phyloP scores from a whole-genome alignment of 1,140 invertebrate genomes.

The Drosophila sulfurigaster region DNA sequence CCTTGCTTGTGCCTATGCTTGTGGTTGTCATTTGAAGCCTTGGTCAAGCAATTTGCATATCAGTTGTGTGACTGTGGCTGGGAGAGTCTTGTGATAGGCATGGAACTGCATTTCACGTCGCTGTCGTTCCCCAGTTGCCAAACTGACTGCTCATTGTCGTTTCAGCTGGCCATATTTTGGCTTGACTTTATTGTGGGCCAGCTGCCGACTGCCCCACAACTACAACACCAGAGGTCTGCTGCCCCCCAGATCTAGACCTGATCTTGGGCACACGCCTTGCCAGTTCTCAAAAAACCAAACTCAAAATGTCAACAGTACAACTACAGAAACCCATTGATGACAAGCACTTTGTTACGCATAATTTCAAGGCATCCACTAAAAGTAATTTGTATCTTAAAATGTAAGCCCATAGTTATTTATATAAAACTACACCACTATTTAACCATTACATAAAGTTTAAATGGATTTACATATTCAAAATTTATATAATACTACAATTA shows the following conservation, averaged over 20 bases:
- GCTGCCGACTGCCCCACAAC: conserved; percentile 2
- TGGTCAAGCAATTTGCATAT: conserved; percentile 77
- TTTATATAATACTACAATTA: no score
- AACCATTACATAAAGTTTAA: no score
- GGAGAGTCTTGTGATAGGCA: conserved; percentile 64
- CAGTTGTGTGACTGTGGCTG: conserved; percentile 51
- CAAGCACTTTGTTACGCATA: conserved; percentile 58
- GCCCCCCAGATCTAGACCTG: conserved; percentile 3
- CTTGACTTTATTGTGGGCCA: conserved; percentile 65
- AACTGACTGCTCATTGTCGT: conserved; percentile 70
- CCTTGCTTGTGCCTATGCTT: conserved; percentile 7
- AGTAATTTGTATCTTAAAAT: neutral
- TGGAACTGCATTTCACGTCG: conserved; percentile 49
- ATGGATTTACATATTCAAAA: no score
- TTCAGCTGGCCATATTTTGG: conserved; percentile 71
- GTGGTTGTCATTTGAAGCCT: conserved; percentile 65
- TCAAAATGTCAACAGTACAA: conserved; percentile 43
- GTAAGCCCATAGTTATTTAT: no score
- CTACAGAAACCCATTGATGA: conserved; percentile 30
- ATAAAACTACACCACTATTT: no score
- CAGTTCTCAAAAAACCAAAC: conserved; percentile 10
- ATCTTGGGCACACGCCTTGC: conserved; percentile 33
- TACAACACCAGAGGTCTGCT: neutral
- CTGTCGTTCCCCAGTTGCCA: conserved; percentile 43
- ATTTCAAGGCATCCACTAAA: conserved; percentile 22